phyloP scores from a whole-genome alignment of 2,888 invertebrate species.

The Eurois occulta region DNA sequence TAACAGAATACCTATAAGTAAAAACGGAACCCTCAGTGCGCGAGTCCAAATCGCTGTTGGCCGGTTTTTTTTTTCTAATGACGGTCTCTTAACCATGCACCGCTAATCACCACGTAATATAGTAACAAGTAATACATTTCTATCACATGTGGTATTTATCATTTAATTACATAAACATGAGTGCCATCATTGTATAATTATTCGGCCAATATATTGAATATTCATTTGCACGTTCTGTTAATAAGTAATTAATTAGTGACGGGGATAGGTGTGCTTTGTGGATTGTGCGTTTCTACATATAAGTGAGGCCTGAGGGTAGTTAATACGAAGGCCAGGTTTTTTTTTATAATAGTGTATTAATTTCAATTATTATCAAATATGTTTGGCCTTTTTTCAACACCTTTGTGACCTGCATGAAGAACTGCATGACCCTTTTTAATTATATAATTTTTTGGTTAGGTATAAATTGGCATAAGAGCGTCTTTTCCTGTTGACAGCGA shows the following conservation, averaged over 20 bases:
- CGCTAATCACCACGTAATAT: neutral
- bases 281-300: neutral
- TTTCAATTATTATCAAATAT: neutral
- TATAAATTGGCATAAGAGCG: too few species aligned
- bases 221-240: slow-evolving; percentile 35
- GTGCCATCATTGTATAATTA: slow-evolving; percentile 46
- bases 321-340: neutral
- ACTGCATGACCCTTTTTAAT: too few species aligned
- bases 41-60: too few species aligned
- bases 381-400: neutral
- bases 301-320: too few species aligned
- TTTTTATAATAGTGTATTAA: neutral
- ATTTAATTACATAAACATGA: slow-evolving; percentile 45
- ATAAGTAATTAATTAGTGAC: slow-evolving; percentile 19
- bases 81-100: neutral
- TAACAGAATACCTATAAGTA: too few species aligned
- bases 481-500: too few species aligned
- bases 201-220: slow-evolving; percentile 35
- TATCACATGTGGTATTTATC: slow-evolving; percentile 10
- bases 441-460: too few species aligned
- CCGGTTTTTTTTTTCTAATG: neutral
- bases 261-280: slow-evolving; percentile 9
- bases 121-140: neutral
- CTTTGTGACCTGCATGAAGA: too few species aligned
- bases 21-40: too few species aligned